Base-by-base conservation (phyloP, 2,113 vertebrate species). In the Laticauda colubrina region DNA sequence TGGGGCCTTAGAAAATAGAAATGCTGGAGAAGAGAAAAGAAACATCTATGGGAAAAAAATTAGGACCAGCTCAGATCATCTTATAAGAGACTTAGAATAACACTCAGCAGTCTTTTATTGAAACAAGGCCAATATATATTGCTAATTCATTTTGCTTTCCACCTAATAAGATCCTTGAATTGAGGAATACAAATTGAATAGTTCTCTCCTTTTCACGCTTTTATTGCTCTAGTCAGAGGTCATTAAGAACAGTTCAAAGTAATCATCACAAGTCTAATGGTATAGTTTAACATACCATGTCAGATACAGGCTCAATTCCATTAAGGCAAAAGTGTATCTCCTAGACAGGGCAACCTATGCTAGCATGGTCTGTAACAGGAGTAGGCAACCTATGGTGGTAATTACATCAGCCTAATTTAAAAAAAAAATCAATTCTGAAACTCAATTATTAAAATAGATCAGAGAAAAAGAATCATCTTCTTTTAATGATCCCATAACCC, bases 201-300 rank as follows among this genome's bases (percentile, higher is more conserved):
- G 14, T 34, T 8, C 26, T 88, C 53, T 54, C 26, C 29, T 54
- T n/a, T 53, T 87, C 86, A 87, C 29, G 5, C 51, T 53, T 29
- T 54, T 21, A 88, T 55, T 55, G 14, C 87, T 55, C 87, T 11
- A 88, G 87, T 54, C 29, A 88, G 87, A 88, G 87, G 87, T 54
- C 53, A 88, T 88, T 88, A 88, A 88, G 34, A 88, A 88, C 29
- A 88, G 87, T 88, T 88, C 54, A 88, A 88, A 29, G n/a, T 55
- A 53, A 88, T 55, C 53, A 88, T 55, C 53, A 21, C 53, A 34
- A 55, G 29, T 9, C 53, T 55, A 88, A 88, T 88, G n/a, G n/a
- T 88, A 88, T 88, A 34, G 53, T 55, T 88, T 88, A 88, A 88
- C 54, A 88, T 11, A 54, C 29, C 29, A 88, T 88, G 87, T 54